Conservation (phyloP, 2,888 invertebrate genomes). For the Chrysodeixis includens region DNA sequence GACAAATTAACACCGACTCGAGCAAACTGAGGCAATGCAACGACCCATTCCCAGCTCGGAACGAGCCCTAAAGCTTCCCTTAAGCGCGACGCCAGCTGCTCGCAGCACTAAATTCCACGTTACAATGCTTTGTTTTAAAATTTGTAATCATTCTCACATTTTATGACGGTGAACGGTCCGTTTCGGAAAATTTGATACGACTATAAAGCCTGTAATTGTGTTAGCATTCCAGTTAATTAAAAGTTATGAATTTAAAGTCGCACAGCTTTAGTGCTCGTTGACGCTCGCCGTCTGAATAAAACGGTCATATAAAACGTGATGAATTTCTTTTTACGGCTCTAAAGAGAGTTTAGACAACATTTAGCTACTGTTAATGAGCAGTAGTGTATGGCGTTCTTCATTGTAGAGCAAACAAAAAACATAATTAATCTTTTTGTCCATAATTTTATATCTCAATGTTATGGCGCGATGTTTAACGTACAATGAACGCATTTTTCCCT, state of each 20-base stretch:
- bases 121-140: constrained; percentile 88
- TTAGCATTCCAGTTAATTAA: constrained; percentile 88
- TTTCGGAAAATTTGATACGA: constrained; percentile 88
- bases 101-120: constrained; percentile 85
- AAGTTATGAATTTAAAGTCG: constrained; percentile 88
- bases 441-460: constrained; percentile 66
- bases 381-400: background rate
- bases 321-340: constrained; percentile 76
- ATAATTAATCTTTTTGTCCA: constrained; percentile 67
- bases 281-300: constrained; percentile 75
- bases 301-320: constrained; percentile 75
- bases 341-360: constrained; percentile 72
- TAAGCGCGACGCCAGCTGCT: constrained; percentile 83
- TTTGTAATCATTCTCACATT: constrained; percentile 89
- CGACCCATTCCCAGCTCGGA: constrained; percentile 78
- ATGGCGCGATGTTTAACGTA: constrained; percentile 65
- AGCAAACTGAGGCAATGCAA: constrained; percentile 81
- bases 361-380: constrained; percentile 73
- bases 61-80: constrained; percentile 85
- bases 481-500: constrained; percentile 58
- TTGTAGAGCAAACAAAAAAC: constrained; percentile 59
- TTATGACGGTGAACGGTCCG: constrained; percentile 87
- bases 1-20: constrained; percentile 85
- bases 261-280: constrained; percentile 80
- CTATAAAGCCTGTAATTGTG: constrained; percentile 88